Conservation (phyloP, 2,888 invertebrate genomes). For the Sesia apiformis region DNA sequence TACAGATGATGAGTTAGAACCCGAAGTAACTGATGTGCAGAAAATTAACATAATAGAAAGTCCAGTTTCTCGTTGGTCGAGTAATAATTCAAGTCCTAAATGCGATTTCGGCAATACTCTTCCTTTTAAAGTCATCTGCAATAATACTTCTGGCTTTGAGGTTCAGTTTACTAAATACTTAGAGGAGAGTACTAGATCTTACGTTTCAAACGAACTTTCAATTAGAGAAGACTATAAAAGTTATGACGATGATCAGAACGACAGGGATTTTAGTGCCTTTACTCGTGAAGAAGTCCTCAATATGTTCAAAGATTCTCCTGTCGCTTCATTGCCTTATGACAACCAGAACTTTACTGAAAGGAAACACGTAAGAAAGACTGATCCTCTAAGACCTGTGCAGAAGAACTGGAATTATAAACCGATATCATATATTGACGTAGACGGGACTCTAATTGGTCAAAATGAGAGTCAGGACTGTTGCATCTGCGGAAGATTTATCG, state of each 20-base stretch:
- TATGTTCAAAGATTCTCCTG: slow-evolving; percentile 64
- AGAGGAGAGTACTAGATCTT: slow-evolving; percentile 25
- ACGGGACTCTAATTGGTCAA: slow-evolving; percentile 36
- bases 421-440: slow-evolving; percentile 32
- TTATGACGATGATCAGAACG: slow-evolving; percentile 26
- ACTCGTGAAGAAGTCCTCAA: slow-evolving; percentile 59
- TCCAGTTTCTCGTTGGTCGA: slow-evolving; percentile 37
- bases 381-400: slow-evolving; percentile 46
- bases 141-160: slow-evolving; percentile 50
- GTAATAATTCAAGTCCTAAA: slow-evolving; percentile 36
- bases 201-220: slow-evolving; percentile 16
- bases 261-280: slow-evolving; percentile 29
- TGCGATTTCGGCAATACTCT: slow-evolving; percentile 46
- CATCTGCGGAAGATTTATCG: slow-evolving; percentile 48
- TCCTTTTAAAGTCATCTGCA: slow-evolving; percentile 56
- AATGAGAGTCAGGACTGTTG: slow-evolving; percentile 49
- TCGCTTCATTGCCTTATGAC: slow-evolving; percentile 43
- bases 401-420: slow-evolving; percentile 36
- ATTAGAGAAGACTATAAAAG: slow-evolving; percentile 31
- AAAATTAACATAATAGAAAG: slow-evolving; percentile 49
- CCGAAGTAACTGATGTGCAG: slow-evolving; percentile 13
- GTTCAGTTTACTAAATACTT: slow-evolving; percentile 55
- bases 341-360: slow-evolving; percentile 30
- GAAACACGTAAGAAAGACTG: slow-evolving; percentile 53
- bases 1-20: slow-evolving; percentile 26